Evolutionary conservation across 2,113 vertebrate species (phyloP).

Genomic region (Oncorhynchus keta): DNA sequence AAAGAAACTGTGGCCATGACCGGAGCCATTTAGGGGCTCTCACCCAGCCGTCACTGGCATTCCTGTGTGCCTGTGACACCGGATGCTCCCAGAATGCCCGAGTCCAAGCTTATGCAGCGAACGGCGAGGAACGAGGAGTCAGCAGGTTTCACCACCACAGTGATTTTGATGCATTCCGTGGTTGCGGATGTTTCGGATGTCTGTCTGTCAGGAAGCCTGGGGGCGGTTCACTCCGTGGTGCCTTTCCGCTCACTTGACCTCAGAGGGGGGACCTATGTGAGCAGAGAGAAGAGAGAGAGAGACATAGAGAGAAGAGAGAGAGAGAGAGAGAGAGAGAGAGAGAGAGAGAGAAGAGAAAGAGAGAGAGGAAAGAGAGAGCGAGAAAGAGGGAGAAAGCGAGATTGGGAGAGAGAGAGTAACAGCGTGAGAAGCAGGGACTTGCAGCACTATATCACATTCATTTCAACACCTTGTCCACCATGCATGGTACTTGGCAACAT

Average conservation of each 20-base stretch:
- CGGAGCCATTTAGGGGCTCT: slow-evolving; percentile 54
- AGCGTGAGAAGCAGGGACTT: slow-evolving; percentile 64
- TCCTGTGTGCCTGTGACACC: slow-evolving; percentile 53
- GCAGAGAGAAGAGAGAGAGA: slow-evolving; percentile 19
- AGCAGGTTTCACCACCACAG: slow-evolving; percentile 57
- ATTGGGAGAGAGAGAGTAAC: slow-evolving; percentile 45
- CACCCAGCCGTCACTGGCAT: slow-evolving; percentile 57
- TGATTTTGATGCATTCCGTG: slow-evolving; percentile 63
- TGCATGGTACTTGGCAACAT: slow-evolving; percentile 75
- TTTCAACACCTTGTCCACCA: slow-evolving; percentile 65
- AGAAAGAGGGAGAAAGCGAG: slow-evolving; percentile 58
- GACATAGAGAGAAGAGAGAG: not conserved
- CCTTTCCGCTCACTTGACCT: slow-evolving; percentile 64
- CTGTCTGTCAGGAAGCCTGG: slow-evolving; percentile 46
- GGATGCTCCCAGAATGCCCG: slow-evolving; percentile 49
- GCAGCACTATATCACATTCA: slow-evolving; percentile 63
- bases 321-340: slow-evolving; percentile 31
- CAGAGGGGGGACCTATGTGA: slow-evolving; percentile 62
- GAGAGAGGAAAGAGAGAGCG: slow-evolving; percentile 50
- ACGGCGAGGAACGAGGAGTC: slow-evolving; percentile 51
- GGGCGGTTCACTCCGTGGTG: slow-evolving; percentile 50
- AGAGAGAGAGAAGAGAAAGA: slow-evolving; percentile 11
- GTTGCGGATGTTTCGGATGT: slow-evolving; percentile 60
- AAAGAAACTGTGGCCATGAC: slow-evolving; percentile 42
- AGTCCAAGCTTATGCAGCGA: slow-evolving; percentile 40